Percentiles rank a stretch among this genome's conserved stretches.
Evolutionary conservation across 2,113 vertebrate species (phyloP).

Genomic region (Sylvietta virens): DNA sequence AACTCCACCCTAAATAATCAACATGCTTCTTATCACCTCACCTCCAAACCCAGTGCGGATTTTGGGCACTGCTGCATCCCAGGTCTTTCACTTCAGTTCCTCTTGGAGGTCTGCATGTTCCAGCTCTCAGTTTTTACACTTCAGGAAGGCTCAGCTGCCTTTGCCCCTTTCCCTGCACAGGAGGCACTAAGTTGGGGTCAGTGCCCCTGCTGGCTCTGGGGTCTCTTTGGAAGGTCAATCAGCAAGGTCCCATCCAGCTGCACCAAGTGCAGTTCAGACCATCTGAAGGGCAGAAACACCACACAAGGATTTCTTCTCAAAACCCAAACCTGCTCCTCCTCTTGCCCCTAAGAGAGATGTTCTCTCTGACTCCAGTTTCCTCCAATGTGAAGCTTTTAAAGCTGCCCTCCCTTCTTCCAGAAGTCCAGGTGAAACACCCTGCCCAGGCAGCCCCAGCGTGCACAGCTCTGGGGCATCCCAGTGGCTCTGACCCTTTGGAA

Average conservation of each 20-base stretch:
- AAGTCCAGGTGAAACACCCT: not conserved
- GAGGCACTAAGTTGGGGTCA: not conserved
- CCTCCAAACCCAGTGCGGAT: not conserved
- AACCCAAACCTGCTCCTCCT: not conserved
- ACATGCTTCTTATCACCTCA: not conserved
- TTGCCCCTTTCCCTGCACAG: not conserved
- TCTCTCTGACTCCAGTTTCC: not conserved
- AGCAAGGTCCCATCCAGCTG: not conserved
- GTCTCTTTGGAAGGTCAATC: not conserved
- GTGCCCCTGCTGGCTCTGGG: not conserved
- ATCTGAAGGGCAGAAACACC: not conserved
- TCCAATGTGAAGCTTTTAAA: not conserved
- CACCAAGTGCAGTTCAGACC: not conserved
- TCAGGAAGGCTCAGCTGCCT: not conserved
- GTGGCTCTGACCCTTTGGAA: not conserved
- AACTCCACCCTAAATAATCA: not conserved
- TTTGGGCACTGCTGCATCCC: not conserved
- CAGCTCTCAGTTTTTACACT: not conserved
- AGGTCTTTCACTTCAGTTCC: not conserved
- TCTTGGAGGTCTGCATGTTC: not conserved
- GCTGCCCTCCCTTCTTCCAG: not conserved
- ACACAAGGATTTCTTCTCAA: not conserved
- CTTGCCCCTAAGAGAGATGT: not conserved
- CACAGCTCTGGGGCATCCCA: not conserved
- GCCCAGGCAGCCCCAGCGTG: not conserved